Evolutionary conservation across 2,888 invertebrate genomes (phyloP).

Genomic region (Pterostichus niger): DNA sequence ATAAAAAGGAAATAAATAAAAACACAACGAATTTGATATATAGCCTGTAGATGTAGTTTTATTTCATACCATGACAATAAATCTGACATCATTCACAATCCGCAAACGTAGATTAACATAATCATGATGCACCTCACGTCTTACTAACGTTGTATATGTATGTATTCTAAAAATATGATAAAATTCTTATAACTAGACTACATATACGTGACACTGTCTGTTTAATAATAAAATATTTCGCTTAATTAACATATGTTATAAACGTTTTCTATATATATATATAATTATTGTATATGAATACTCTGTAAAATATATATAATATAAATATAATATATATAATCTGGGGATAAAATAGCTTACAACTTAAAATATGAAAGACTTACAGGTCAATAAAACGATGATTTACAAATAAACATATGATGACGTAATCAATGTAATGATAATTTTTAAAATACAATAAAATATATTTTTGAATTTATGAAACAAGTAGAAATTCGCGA

Average conservation of each 20-base stretch:
- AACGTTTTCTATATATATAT: constrained; percentile 69
- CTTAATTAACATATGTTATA: constrained; percentile 64
- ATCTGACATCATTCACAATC: constrained; percentile 64
- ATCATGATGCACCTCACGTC: constrained; percentile 63
- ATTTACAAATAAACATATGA: constrained; percentile 51
- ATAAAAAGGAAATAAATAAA: constrained; percentile 25
- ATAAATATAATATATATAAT: constrained; percentile 69
- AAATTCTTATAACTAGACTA: constrained; percentile 66
- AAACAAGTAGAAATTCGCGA: constrained; percentile 59
- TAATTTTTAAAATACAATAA: constrained; percentile 17
- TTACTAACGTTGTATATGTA: constrained; percentile 64
- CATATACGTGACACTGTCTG: constrained; percentile 66
- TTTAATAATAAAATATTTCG: constrained; percentile 67
- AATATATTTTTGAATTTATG: constrained; percentile 37
- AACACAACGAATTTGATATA: constrained; percentile 17
- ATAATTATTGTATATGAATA: constrained; percentile 75
- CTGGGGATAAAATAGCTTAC: constrained; percentile 66
- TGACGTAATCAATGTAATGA: constrained; percentile 41
- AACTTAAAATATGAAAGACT: constrained; percentile 66
- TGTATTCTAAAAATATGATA: constrained; percentile 67
- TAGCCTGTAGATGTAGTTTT: constrained; percentile 62
- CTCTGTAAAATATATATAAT: constrained; percentile 75
- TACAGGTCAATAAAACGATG: constrained; percentile 60
- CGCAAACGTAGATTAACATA: constrained; percentile 64
- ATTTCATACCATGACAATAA: constrained; percentile 65